These are phyloP conservation scores for Bryconaethiops microstoma DNA, from an alignment of 2,797 vertebrate species.

Conservation along the genomic window DNA sequence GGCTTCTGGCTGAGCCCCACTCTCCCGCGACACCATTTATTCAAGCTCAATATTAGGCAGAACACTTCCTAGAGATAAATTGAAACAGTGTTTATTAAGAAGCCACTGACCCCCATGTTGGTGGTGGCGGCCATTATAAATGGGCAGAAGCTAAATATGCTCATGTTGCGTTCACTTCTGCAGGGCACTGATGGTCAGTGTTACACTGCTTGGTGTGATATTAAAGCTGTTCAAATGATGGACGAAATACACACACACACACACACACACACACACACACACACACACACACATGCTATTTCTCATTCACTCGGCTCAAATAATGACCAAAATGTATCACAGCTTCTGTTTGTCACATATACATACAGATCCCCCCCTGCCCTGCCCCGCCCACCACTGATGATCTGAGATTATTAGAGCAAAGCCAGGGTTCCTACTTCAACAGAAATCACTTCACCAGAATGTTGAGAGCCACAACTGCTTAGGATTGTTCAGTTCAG, in stretches of 20 bases:
- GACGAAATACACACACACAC: neutral
- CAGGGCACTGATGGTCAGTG: neutral
- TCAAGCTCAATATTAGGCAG: constrained; percentile 42
- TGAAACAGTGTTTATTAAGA: constrained; percentile 62
- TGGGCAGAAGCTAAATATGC: constrained; percentile 30
- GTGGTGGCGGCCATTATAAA: constrained; percentile 43
- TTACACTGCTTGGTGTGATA: constrained; percentile 14
- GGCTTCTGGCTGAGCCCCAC: constrained; percentile 22
- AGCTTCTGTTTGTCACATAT: no score
- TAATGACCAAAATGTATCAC: neutral
- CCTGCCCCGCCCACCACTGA: no score
- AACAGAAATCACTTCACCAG: no score
- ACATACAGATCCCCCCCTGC: no score
- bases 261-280: constrained; percentile 5
- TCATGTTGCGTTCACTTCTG: constrained; percentile 36
- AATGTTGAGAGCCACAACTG: no score
- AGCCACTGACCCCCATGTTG: constrained; percentile 52
- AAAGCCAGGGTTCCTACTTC: no score
- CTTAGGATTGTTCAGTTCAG: no score
- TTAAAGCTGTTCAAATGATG: constrained; percentile 13
- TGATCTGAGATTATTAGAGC: no score
- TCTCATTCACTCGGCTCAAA: neutral
- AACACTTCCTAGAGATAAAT: constrained; percentile 52
- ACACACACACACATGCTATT: neutral
- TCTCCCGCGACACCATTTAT: constrained; percentile 51